Conservation (phyloP, 2,888 invertebrate species). For the Dromius quadrimaculatus region DNA sequence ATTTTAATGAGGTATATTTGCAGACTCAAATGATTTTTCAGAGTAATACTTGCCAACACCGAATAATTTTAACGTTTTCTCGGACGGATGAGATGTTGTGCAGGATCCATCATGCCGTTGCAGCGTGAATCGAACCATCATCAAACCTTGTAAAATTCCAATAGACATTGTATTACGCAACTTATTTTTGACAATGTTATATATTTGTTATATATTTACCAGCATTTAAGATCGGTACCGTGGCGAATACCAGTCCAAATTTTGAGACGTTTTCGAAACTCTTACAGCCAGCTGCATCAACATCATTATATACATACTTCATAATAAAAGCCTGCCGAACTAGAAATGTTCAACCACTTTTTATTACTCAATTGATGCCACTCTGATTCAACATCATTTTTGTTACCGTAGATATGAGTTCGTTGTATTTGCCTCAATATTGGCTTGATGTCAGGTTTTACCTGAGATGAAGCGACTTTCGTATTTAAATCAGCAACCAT, state of each 20-base stretch:
- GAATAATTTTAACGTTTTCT: too few species aligned
- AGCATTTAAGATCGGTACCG: not conserved
- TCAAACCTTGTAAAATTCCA: not conserved
- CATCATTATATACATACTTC: too few species aligned
- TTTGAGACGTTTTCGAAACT: not conserved
- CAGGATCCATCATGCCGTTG: constrained; percentile 3
- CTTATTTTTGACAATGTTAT: not conserved
- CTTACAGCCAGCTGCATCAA: not conserved
- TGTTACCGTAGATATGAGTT: not conserved
- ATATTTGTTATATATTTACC: not conserved
- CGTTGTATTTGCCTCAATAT: not conserved
- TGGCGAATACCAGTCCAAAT: not conserved
- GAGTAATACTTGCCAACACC: too few species aligned
- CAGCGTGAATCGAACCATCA: not conserved
- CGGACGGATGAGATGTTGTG: too few species aligned
- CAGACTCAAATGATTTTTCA: too few species aligned
- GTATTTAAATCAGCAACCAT: not conserved
- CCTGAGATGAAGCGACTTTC: not conserved
- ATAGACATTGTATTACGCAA: not conserved
- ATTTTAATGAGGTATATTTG: too few species aligned
- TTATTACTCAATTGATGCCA: not conserved
- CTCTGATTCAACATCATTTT: not conserved
- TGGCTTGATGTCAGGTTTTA: not conserved
- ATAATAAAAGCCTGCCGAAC: too few species aligned
- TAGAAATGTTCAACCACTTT: too few species aligned